phyloP scores from a whole-genome alignment of 2,113 vertebrate genomes.

The Larimichthys crocea region DNA sequence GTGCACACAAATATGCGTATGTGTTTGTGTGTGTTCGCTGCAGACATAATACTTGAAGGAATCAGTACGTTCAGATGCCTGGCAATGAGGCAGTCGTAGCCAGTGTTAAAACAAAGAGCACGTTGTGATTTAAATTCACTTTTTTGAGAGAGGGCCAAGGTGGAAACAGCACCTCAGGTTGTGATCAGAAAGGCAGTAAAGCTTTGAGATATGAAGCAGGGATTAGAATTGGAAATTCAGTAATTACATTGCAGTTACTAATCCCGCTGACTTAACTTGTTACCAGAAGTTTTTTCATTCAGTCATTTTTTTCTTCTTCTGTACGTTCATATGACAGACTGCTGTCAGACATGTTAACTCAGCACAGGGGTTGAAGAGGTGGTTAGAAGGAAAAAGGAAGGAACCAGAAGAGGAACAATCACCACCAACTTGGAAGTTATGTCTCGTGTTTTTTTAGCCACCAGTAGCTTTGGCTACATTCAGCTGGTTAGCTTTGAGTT shows the following conservation, averaged over 20 bases:
- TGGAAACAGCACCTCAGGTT: neutral
- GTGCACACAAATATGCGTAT: conserved; percentile 1
- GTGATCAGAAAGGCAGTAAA: neutral
- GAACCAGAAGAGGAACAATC: no score
- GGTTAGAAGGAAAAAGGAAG: no score
- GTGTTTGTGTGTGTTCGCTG: conserved; percentile 25
- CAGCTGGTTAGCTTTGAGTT: no score
- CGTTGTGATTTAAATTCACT: conserved; percentile 37
- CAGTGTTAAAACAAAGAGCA: conserved; percentile 51
- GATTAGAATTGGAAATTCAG: neutral
- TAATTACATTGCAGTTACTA: neutral
- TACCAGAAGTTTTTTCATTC: neutral
- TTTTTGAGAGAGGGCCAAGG: conserved; percentile 16
- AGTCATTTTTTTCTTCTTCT: no score
- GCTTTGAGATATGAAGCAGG: neutral
- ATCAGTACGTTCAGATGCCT: conserved; percentile 28
- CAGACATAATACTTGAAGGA: conserved; percentile 34
- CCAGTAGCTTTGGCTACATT: no score
- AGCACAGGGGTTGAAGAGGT: neutral
- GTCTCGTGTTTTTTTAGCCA: no score
- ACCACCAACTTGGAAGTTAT: no score
- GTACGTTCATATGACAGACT: no score
- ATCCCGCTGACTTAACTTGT: neutral
- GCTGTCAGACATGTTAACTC: no score
- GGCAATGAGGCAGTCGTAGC: conserved; percentile 19